Conservation (phyloP, 2,797 vertebrate species). For the Halcyon leucocephala region DNA sequence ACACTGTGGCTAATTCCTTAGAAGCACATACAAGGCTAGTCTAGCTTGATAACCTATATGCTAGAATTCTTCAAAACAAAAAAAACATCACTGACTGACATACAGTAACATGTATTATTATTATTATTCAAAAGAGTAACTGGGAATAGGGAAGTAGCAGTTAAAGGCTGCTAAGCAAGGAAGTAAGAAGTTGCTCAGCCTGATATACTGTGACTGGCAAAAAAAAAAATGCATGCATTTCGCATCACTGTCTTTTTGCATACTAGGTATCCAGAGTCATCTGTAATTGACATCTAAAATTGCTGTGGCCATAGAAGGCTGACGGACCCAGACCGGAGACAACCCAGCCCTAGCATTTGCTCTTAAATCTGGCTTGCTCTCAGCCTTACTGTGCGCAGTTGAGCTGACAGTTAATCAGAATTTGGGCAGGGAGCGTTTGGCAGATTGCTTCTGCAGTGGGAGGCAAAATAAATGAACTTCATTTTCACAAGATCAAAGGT, state of each 20-base stretch:
- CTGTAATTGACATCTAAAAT: not conserved
- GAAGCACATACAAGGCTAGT: rapidly evolving
- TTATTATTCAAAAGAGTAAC: not conserved
- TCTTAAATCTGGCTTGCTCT: not conserved
- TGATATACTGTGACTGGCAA: rapidly evolving
- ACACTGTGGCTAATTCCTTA: too few relatives aligned
- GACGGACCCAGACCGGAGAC: not conserved
- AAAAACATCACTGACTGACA: not conserved
- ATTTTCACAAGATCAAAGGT: constrained; percentile 30
- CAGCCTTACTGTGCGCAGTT: not conserved
- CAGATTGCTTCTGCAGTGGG: not conserved
- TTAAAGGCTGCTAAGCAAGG: not conserved
- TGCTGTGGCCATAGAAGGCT: not conserved
- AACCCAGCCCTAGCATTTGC: not conserved
- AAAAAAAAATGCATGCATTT: not conserved
- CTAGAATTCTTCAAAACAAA: not conserved
- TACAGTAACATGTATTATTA: not conserved
- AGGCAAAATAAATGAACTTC: constrained; percentile 32
- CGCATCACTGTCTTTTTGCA: not conserved
- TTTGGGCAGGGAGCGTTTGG: not conserved
- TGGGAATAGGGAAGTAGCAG: not conserved
- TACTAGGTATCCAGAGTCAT: not conserved
- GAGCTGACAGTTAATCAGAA: not conserved
- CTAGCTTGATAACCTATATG: not conserved
- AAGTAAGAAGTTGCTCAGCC: not conserved